Evolutionary conservation across 1,140 invertebrate genomes (phyloP).

Genomic region (Monomorium pharaonis): DNA sequence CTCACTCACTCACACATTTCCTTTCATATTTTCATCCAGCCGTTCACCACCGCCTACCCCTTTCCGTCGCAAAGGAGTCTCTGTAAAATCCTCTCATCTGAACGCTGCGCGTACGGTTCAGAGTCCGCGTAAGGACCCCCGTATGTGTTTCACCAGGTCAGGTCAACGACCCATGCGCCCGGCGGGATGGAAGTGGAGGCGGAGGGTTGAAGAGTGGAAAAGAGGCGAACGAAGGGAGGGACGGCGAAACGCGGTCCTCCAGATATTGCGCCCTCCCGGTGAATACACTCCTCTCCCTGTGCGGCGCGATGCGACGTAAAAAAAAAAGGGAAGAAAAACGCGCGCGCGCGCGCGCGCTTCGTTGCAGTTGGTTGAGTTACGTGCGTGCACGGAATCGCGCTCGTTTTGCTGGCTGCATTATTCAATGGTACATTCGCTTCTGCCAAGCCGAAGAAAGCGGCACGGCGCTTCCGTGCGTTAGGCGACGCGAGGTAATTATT

Average conservation of each 20-base stretch:
- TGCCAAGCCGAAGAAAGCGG: background rate
- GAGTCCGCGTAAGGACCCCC: constrained; percentile 80
- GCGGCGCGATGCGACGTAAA: constrained; percentile 27
- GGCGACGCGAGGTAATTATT: constrained; percentile 36
- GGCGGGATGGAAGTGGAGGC: constrained; percentile 59
- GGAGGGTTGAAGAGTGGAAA: constrained; percentile 38
- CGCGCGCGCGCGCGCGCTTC: constrained; percentile 17
- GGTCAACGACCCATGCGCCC: constrained; percentile 83
- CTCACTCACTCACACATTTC: background rate
- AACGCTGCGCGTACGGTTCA: constrained; percentile 60
- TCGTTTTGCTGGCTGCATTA: constrained; percentile 42
- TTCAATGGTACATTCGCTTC: constrained; percentile 52
- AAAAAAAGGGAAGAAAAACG: background rate
- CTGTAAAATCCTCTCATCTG: constrained; percentile 77
- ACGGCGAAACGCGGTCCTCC: constrained; percentile 74
- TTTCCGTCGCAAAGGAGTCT: constrained; percentile 57
- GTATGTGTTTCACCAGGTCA: constrained; percentile 86
- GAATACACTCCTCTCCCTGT: constrained; percentile 76
- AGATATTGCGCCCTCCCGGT: constrained; percentile 76
- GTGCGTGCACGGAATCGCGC: constrained; percentile 32
- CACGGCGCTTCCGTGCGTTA: constrained; percentile 11
- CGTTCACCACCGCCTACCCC: constrained; percentile 56
- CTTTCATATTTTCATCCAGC: constrained; percentile 33
- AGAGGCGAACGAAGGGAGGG: constrained; percentile 27
- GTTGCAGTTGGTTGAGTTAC: constrained; percentile 49